These are phyloP conservation scores for Tinamus major DNA, from an alignment of 2,797 vertebrate genomes.

Conservation along the genomic window DNA sequence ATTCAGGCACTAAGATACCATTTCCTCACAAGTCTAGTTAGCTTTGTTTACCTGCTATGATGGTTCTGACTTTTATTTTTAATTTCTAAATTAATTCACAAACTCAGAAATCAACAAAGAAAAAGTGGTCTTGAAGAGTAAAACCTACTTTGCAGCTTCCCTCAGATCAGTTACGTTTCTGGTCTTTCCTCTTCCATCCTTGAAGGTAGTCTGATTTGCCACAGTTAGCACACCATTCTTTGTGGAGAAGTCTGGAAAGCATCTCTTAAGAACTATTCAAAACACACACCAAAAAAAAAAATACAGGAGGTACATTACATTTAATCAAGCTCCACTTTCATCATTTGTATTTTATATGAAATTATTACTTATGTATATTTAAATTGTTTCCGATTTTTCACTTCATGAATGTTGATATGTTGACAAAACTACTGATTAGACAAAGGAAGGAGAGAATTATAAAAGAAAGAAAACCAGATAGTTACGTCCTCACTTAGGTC, in stretches of 20 bases:
- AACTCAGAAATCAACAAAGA: not conserved
- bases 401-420: not conserved
- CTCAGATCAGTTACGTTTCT: constrained; percentile 89
- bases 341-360: not conserved
- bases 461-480: not conserved
- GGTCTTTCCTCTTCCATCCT: constrained; percentile 85
- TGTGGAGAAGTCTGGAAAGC: constrained; percentile 93
- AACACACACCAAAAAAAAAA: constrained; percentile 17
- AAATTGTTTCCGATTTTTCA: constrained; percentile 9
- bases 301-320: constrained; percentile 4
- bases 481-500: not conserved
- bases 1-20: not conserved
- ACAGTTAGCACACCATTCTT: constrained; percentile 89
- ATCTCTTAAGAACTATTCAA: constrained; percentile 91
- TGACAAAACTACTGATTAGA: not conserved
- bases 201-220: constrained; percentile 88
- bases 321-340: not conserved
- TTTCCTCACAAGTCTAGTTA: not conserved
- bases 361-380: not conserved
- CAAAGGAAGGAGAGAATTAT: not conserved
- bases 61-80: not conserved
- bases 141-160: constrained; percentile 91
- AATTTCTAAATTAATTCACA: not conserved
- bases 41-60: not conserved
- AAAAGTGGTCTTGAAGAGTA: not conserved